These are phyloP conservation scores for Patella vulgata DNA, from an alignment of 1,140 invertebrate genomes.

Conservation along the genomic window DNA sequence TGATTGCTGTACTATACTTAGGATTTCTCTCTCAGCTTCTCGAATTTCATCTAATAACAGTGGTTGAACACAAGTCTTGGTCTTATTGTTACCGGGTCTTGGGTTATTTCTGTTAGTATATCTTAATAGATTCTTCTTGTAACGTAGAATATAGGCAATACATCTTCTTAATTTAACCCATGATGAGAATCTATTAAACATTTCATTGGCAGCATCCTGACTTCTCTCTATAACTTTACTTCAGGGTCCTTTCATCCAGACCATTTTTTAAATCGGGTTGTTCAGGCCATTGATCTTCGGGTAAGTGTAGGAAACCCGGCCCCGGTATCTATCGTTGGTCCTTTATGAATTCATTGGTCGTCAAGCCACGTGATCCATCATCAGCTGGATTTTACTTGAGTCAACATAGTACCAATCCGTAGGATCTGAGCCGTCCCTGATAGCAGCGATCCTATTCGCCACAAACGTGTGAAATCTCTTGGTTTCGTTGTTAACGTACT, in stretches of 20 bases:
- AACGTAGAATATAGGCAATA: conserved; percentile 13
- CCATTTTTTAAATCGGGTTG: neutral
- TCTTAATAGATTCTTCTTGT: conserved; percentile 3
- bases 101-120: neutral
- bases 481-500: conserved; percentile 18
- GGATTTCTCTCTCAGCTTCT: conserved; percentile 11
- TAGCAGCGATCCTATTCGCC: conserved; percentile 27
- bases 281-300: conserved; percentile 4
- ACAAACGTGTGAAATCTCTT: conserved; percentile 31
- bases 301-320: conserved; percentile 30
- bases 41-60: neutral
- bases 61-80: neutral
- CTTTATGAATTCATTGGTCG: conserved; percentile 10
- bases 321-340: conserved; percentile 15
- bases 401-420: conserved; percentile 25
- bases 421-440: conserved; percentile 13
- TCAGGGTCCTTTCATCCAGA: neutral
- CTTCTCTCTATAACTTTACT: too few species aligned
- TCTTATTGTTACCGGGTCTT: neutral
- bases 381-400: conserved; percentile 28
- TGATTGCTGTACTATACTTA: conserved; percentile 5
- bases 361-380: conserved; percentile 15
- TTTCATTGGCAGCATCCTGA: neutral
- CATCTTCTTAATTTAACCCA: conserved; percentile 15
- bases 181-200: conserved; percentile 13